Conservation (phyloP, 2,113 vertebrate genomes). For the Microtus oregoni region DNA sequence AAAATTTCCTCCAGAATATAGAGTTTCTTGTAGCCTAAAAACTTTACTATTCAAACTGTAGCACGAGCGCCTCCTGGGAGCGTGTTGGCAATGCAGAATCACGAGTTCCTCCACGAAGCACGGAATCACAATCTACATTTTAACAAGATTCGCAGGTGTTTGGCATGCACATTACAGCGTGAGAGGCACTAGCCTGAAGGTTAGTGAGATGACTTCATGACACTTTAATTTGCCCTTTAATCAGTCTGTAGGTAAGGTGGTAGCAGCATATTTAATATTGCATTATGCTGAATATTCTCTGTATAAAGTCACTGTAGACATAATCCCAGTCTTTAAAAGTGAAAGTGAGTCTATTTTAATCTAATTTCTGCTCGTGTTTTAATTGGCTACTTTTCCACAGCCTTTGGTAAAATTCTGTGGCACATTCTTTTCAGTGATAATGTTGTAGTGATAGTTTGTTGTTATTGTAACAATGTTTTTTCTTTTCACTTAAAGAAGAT, state of each 20-base stretch:
- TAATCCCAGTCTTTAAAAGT: conserved; percentile 57
- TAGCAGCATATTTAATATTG: conserved; percentile 70
- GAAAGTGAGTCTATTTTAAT: conserved; percentile 57
- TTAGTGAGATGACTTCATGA: conserved; percentile 69
- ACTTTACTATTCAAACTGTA: conserved; percentile 28
- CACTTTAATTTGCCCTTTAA: conserved; percentile 74
- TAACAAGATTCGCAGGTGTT: conserved; percentile 68
- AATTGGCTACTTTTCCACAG: conserved; percentile 35
- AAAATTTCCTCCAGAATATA: conserved; percentile 57
- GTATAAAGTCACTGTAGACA: conserved; percentile 55
- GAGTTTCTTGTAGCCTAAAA: conserved; percentile 56
- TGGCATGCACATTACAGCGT: conserved; percentile 46
- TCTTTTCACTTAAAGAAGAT: conserved; percentile 13
- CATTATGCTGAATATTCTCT: conserved; percentile 66
- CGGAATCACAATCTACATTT: conserved; percentile 63
- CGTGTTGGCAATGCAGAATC: conserved; percentile 53
- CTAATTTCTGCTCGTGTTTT: conserved; percentile 52
- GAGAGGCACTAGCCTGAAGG: conserved; percentile 60
- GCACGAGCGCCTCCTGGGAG: conserved; percentile 19
- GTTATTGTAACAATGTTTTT: conserved; percentile 47
- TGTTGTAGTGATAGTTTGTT: conserved; percentile 36
- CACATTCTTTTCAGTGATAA: conserved; percentile 61
- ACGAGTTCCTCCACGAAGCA: not conserved
- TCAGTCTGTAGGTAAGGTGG: conserved; percentile 63
- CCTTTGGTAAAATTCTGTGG: conserved; percentile 45